These are phyloP conservation scores for Leucoraja ocellata DNA, from an alignment of 2,797 vertebrate species.

Conservation along the genomic window DNA sequence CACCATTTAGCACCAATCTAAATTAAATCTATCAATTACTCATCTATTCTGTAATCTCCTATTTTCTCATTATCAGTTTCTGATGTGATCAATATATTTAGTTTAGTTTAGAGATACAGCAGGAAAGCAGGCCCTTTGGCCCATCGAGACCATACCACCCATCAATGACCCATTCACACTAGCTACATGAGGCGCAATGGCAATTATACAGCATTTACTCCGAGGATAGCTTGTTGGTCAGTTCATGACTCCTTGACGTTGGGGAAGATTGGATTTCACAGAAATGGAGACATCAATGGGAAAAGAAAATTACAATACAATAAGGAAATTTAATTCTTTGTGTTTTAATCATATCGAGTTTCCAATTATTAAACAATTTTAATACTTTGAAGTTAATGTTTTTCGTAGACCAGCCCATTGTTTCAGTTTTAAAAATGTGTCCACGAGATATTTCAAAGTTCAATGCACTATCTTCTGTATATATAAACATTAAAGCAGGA, in stretches of 20 bases:
- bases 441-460: slow-evolving; percentile 22
- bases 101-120: too few species aligned
- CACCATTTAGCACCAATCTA: too few species aligned
- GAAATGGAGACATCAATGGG: background rate
- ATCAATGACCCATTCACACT: background rate
- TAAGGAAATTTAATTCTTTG: background rate
- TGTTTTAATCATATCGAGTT: slow-evolving; percentile 20
- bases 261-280: background rate
- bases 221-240: background rate
- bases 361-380: slow-evolving; percentile 8
- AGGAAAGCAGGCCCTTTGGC: too few species aligned
- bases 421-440: slow-evolving; percentile 11
- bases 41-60: background rate
- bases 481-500: slow-evolving; percentile 7
- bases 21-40: too few species aligned
- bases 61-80: background rate
- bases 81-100: background rate
- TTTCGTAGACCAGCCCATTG: background rate
- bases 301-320: background rate
- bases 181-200: background rate
- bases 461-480: background rate
- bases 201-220: background rate
- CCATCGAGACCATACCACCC: too few species aligned
- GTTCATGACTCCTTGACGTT: background rate
- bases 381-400: background rate